Percentiles rank a stretch among this genome's conserved stretches.
phyloP scores from a whole-genome alignment of 2,113 vertebrate species.

The Lampris megalopsis region DNA sequence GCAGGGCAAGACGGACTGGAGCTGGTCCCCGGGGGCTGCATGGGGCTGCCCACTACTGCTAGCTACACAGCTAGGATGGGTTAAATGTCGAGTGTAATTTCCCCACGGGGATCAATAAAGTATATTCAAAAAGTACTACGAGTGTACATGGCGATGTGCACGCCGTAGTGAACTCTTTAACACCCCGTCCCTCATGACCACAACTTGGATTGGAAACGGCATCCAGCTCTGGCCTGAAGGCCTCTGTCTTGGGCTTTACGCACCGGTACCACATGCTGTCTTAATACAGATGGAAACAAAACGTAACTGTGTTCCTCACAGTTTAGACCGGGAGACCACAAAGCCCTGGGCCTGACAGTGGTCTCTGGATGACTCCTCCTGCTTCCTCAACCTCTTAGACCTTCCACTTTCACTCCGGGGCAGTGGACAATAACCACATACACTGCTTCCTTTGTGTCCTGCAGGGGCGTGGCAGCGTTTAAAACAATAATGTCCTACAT shows the following conservation, averaged over 20 bases:
- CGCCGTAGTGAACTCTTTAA: too few relatives aligned
- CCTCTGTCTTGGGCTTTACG: neutral
- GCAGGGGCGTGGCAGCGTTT: neutral
- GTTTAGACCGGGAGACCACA: conserved; percentile 1
- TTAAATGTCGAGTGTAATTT: too few relatives aligned
- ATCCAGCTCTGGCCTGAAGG: too few relatives aligned
- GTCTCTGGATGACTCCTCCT: conserved; percentile 1
- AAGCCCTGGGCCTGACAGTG: conserved; percentile 4
- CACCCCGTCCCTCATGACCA: neutral
- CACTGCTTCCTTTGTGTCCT: conserved; percentile 11
- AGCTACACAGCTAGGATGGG: too few relatives aligned
- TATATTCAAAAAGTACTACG: too few relatives aligned
- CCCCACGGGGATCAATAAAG: too few relatives aligned
- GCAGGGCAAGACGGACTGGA: too few relatives aligned
- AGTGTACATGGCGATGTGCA: too few relatives aligned
- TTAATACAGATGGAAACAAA: conserved; percentile 11
- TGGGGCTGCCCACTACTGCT: too few relatives aligned
- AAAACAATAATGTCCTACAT: neutral
- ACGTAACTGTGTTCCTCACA: neutral
- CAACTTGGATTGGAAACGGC: neutral
- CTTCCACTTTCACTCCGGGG: neutral
- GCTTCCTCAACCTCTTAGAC: neutral
- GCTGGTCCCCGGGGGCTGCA: too few relatives aligned
- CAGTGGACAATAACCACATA: conserved; percentile 22
- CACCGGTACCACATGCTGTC: neutral